These are phyloP conservation scores for Gulo gulo DNA, from an alignment of 2,113 vertebrate genomes.

Conservation along the genomic window DNA sequence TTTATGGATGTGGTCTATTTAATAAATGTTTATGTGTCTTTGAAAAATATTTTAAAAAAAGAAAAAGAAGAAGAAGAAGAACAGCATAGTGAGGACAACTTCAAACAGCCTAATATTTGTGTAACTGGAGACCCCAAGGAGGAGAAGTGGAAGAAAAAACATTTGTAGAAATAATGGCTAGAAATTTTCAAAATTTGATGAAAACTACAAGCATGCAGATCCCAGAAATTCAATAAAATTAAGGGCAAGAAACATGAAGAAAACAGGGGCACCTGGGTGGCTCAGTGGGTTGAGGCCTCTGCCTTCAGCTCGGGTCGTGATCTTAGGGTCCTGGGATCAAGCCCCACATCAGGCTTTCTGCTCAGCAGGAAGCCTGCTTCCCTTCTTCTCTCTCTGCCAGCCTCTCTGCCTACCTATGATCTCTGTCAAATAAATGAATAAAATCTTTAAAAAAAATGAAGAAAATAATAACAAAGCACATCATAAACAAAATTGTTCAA, in stretches of 20 bases:
- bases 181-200: not conserved
- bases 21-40: not conserved
- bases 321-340: no score
- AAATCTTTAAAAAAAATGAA: not conserved
- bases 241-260: not conserved
- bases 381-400: no score
- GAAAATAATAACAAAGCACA: not conserved
- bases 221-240: not conserved
- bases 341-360: no score
- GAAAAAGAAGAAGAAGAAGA: not conserved
- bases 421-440: no score
- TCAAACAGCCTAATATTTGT: not conserved
- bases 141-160: not conserved
- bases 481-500: not conserved
- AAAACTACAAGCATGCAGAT: not conserved
- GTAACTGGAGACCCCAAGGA: not conserved
- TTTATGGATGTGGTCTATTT: not conserved
- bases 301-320: no score
- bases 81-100: not conserved
- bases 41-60: not conserved
- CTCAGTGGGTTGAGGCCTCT: no score
- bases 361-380: no score
- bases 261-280: not conserved
- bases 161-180: not conserved
- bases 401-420: no score